Percentiles rank a stretch among this genome's conserved stretches.
Conservation (phyloP, 2,888 invertebrate species). For the Halictus ligatus region DNA sequence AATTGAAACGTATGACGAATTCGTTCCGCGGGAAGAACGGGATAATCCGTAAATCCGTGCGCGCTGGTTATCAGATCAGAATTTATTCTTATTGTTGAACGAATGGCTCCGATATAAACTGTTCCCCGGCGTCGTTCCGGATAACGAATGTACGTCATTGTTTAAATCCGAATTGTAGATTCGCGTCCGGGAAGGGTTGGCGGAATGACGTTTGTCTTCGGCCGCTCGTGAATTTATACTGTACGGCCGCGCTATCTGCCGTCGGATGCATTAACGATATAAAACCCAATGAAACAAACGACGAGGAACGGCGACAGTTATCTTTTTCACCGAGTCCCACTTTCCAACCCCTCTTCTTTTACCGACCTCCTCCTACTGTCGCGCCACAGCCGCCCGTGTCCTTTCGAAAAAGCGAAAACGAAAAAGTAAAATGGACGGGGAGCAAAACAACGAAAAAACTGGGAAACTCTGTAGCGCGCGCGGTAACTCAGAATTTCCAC, state of each 20-base stretch:
- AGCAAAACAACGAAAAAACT: neutral
- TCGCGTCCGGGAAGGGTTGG: neutral
- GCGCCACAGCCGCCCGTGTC: neutral
- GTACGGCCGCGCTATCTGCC: constrained; percentile 29
- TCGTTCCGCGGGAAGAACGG: neutral
- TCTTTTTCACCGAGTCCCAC: neutral
- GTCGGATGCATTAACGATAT: constrained; percentile 23
- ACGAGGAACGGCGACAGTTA: constrained; percentile 5
- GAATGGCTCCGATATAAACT: constrained; percentile 30
- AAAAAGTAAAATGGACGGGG: neutral
- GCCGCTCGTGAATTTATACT: constrained; percentile 28
- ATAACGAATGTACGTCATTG: constrained; percentile 55
- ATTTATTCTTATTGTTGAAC: constrained; percentile 46
- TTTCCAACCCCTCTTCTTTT: neutral
- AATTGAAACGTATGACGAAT: neutral
- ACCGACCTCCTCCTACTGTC: neutral
- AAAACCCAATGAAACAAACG: constrained; percentile 28
- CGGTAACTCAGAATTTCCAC: constrained; percentile 22
- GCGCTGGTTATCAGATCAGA: constrained; percentile 32
- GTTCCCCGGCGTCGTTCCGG: neutral
- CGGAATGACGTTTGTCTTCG: constrained; percentile 52
- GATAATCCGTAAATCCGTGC: constrained; percentile 16
- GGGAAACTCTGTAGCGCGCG: neutral
- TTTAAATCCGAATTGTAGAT: constrained; percentile 56
- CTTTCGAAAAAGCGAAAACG: neutral